Evolutionary conservation across 2,113 vertebrate species (phyloP), one percentile per base, ranked within the genome.

Genomic region (Labeo catla): DNA sequence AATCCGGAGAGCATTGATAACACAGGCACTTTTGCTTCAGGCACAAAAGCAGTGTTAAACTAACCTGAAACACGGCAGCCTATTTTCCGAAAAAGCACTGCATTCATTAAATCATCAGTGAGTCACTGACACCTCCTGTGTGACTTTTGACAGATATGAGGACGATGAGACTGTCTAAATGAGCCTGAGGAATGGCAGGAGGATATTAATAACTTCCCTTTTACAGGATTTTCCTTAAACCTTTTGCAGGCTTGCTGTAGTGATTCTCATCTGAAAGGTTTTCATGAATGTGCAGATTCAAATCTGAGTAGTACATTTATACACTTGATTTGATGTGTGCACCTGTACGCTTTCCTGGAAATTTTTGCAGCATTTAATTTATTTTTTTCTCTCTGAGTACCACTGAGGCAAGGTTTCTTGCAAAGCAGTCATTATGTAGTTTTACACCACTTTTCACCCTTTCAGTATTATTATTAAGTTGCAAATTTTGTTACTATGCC

Each of bases 91-190:
- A 74, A 59, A 72, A 72, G 68, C 82, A 43, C 34, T 6, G 50
- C 66, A 74, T 73, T 84, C 82, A 84, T 84, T 84, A 74, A 84
- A 84, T 84, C 47, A 84, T 84, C 66, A 84, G 68, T 45, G 82
- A 84, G 52, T 74, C 82, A 57, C 66, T 84, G 50, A 84, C 68
- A 45, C 50, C 82, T 73, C 63, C 82, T 84, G 82, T 57, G 34
- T 74, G 68, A 83, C 50, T 72, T n/a, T 36, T 73, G 82, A 59
- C 82, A 59, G 82, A 84, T 73, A 84, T 74, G 21, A 21, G 66
- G 36, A 73, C 57, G 82, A 59, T 84, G 68, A 84, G 82, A 36
- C 50, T 82, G 47, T 52, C 63, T 82, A 70, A 82, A 82, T 52
- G 81, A 82, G 47, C 28, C 80, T 82, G 63, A 70, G 47, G 81